phyloP scores from a whole-genome alignment of 2,888 invertebrate genomes.

The Pyrrhosoma nymphula region DNA sequence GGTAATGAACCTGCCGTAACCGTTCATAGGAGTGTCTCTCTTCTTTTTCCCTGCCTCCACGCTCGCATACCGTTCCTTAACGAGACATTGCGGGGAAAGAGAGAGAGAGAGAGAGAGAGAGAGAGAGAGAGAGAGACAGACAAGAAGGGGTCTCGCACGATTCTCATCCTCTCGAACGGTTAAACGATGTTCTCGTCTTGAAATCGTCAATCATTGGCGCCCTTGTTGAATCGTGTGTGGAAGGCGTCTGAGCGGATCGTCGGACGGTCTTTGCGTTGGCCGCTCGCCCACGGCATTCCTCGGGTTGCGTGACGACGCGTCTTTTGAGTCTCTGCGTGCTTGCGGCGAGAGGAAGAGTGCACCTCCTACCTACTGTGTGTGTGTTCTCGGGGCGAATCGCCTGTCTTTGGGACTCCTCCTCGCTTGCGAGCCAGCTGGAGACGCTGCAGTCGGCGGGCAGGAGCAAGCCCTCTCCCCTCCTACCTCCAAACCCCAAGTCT shows the following conservation, averaged over 20 bases:
- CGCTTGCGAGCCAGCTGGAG: neutral
- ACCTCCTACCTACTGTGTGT: neutral
- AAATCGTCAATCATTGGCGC: neutral
- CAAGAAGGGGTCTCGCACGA: too few relatives aligned
- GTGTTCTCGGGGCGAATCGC: neutral
- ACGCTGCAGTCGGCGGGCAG: neutral
- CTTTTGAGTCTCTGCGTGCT: neutral
- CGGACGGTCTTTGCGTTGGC: neutral
- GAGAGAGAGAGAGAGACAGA: too few relatives aligned
- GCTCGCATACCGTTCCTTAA: too few relatives aligned
- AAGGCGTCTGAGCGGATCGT: neutral
- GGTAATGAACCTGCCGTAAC: too few relatives aligned
- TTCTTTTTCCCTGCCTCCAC: too few relatives aligned
- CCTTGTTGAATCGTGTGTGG: neutral
- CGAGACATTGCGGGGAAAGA: too few relatives aligned
- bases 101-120: too few relatives aligned
- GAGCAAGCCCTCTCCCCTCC: too few relatives aligned
- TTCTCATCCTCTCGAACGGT: neutral
- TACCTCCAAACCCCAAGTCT: too few relatives aligned
- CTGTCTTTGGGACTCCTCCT: neutral
- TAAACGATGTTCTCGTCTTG: neutral
- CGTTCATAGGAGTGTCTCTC: too few relatives aligned
- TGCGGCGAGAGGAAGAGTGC: neutral
- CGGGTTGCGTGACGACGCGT: conserved; percentile 4
- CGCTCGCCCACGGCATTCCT: neutral